Evolutionary conservation across 2,113 vertebrate species (phyloP).

Genomic region (Synchiropus splendidus): DNA sequence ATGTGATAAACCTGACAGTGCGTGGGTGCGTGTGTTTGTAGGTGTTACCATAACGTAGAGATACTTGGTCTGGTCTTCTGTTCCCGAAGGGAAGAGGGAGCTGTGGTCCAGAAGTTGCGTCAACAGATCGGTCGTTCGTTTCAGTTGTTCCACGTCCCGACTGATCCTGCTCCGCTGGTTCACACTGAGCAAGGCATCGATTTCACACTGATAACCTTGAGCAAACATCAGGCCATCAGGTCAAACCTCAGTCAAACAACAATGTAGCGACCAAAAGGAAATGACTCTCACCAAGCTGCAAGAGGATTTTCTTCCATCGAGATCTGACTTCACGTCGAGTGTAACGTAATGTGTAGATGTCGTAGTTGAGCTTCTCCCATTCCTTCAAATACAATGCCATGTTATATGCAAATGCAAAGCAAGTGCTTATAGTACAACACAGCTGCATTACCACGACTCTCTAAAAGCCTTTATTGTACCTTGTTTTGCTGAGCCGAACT

Average conservation of each 20-base stretch:
- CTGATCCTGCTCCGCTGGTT: neutral
- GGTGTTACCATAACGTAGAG: conserved; percentile 4
- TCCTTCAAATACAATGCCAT: neutral
- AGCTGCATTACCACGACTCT: neutral
- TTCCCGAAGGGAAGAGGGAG: conserved; percentile 2
- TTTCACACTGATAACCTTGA: conserved; percentile 5
- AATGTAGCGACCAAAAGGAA: too few relatives aligned
- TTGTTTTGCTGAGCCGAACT: neutral
- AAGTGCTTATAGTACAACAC: neutral
- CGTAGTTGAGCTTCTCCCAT: conserved; percentile 6
- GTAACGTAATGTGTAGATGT: conserved; percentile 2
- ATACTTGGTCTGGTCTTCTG: conserved; percentile 3
- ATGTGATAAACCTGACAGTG: too few relatives aligned
- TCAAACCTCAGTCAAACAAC: too few relatives aligned
- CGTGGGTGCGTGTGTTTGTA: neutral
- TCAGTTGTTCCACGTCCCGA: neutral
- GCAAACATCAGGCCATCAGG: too few relatives aligned
- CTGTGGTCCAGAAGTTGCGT: conserved; percentile 1
- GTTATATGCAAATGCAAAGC: neutral
- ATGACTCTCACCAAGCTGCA: neutral
- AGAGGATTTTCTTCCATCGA: conserved; percentile 4
- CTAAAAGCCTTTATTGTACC: neutral
- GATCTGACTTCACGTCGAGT: conserved; percentile 4
- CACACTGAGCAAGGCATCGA: neutral
- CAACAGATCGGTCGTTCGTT: neutral